These are phyloP conservation scores for Brotogeris chrysoptera DNA, from an alignment of 2,797 vertebrate genomes.

Conservation along the genomic window DNA sequence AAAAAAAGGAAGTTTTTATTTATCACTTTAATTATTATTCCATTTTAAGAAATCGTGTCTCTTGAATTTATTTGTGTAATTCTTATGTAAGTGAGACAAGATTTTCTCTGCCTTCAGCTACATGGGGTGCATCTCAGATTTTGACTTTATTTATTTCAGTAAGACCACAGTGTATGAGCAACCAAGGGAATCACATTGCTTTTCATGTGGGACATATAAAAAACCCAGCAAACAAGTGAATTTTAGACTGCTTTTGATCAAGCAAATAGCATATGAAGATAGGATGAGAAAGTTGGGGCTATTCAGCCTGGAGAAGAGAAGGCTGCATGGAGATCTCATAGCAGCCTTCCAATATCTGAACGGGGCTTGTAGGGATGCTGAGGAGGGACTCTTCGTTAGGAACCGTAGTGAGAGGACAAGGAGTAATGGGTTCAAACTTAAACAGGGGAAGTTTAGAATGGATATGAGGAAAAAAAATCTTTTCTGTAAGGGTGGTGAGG, in stretches of 20 bases:
- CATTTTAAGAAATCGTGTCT: background rate
- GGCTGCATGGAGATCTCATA: too few relatives aligned
- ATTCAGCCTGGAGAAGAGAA: too few relatives aligned
- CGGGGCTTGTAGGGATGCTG: too few relatives aligned
- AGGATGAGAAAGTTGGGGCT: too few relatives aligned
- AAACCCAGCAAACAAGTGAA: background rate
- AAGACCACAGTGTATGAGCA: background rate
- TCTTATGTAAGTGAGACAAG: background rate
- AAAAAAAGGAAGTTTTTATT: background rate
- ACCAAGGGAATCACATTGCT: background rate
- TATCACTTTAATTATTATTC: background rate
- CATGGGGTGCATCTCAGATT: background rate
- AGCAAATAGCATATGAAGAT: background rate
- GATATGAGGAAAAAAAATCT: too few relatives aligned
- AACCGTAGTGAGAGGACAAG: too few relatives aligned
- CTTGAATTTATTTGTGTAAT: background rate
- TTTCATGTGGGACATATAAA: background rate
- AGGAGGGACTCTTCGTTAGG: too few relatives aligned
- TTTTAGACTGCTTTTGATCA: background rate
- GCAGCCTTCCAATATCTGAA: too few relatives aligned
- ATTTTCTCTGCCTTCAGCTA: background rate
- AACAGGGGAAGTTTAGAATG: too few relatives aligned
- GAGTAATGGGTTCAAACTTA: too few relatives aligned
- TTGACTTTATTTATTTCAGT: background rate
- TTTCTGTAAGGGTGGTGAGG: too few relatives aligned